Conservation (phyloP, 2,113 vertebrate species). For the Anhinga anhinga region DNA sequence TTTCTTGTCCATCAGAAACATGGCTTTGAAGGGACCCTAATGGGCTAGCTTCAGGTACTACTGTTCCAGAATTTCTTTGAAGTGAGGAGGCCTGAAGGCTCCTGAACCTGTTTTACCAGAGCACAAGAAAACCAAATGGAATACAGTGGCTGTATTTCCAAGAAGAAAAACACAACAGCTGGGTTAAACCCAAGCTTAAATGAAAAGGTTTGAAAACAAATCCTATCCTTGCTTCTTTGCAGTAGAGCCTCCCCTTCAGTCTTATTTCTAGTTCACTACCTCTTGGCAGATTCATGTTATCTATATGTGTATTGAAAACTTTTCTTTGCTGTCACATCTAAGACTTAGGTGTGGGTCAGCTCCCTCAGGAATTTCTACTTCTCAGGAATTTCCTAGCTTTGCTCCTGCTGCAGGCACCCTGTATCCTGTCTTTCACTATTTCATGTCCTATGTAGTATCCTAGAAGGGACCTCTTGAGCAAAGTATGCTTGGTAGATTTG, state of each 20-base stretch:
- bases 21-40: neutral
- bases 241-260: neutral
- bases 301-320: neutral
- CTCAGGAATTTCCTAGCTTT: neutral
- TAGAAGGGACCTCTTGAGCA: neutral
- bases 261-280: neutral
- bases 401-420: neutral
- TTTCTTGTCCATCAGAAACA: neutral
- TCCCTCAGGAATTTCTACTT: neutral
- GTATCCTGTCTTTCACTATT: neutral
- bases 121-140: neutral
- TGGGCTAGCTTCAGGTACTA: neutral
- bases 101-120: neutral
- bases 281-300: neutral
- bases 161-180: neutral
- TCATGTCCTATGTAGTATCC: neutral
- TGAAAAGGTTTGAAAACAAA: neutral
- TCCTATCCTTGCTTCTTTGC: neutral
- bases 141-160: neutral
- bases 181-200: neutral
- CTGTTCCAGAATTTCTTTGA: neutral
- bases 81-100: neutral
- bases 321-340: neutral
- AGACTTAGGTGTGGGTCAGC: neutral
- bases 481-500: neutral